Evolutionary conservation across 1,140 invertebrate species (phyloP).

Genomic region (Lethrus apterus): DNA sequence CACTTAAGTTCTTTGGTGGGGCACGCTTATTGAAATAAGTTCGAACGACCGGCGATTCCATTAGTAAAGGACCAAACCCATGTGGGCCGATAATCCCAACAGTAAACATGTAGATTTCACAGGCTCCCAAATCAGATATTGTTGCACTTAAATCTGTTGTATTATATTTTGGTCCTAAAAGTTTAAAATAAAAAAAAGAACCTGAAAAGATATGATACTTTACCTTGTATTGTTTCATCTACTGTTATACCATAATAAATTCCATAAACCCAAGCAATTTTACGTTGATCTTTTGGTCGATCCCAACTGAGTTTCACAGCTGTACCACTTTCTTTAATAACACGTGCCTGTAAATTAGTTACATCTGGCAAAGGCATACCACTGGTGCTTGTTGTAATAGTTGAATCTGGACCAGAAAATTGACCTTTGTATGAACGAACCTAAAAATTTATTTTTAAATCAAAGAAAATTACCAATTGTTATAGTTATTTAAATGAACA

Average conservation of each 20-base stretch:
- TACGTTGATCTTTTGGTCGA: constrained; percentile 46
- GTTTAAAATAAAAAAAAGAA: constrained; percentile 10
- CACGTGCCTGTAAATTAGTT: constrained; percentile 42
- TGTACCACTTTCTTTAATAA: constrained; percentile 51
- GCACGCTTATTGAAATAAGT: constrained; percentile 57
- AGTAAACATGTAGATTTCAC: constrained; percentile 64
- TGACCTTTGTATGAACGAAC: constrained; percentile 54
- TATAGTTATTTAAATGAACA: constrained; percentile 2
- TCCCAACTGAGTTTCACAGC: constrained; percentile 60
- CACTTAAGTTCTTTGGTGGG: constrained; percentile 50
- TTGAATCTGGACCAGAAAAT: constrained; percentile 49
- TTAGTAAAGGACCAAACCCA: constrained; percentile 56
- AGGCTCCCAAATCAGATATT: constrained; percentile 58
- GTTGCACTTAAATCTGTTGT: constrained; percentile 52
- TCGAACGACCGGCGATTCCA: constrained; percentile 43
- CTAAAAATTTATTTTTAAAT: constrained; percentile 26
- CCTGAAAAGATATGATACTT: constrained; percentile 12
- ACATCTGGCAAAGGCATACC: constrained; percentile 49
- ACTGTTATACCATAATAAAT: constrained; percentile 53
- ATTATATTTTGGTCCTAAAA: constrained; percentile 46
- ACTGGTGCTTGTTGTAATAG: constrained; percentile 46
- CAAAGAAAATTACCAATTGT: constrained; percentile 1
- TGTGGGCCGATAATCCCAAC: constrained; percentile 59
- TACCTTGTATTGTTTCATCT: constrained; percentile 45
- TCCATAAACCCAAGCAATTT: constrained; percentile 54